A percentile compares a stretch with the other conserved stretches of the same genome.
Evolutionary conservation across 2,113 vertebrate genomes (phyloP).

Genomic region (Tringa solitaria): DNA sequence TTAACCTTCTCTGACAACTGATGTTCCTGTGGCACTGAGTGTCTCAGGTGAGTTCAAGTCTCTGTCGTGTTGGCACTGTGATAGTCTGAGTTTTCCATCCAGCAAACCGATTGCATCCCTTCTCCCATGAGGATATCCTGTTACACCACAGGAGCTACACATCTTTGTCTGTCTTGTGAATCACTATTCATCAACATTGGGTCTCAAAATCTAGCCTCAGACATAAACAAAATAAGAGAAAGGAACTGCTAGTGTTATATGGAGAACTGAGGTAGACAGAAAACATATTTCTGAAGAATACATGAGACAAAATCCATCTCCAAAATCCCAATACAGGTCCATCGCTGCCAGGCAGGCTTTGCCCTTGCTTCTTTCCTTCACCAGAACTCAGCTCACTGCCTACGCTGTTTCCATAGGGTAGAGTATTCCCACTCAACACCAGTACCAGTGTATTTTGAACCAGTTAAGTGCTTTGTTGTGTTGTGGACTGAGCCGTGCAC

Average conservation of each 20-base stretch:
- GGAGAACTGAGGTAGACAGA: neutral
- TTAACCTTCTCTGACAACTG: neutral
- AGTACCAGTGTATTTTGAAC: too few relatives aligned
- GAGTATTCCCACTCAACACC: neutral
- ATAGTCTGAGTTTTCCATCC: neutral
- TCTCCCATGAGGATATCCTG: neutral
- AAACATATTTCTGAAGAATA: neutral
- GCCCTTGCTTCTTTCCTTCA: neutral
- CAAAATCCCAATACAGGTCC: neutral
- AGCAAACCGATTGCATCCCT: neutral
- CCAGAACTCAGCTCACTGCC: neutral
- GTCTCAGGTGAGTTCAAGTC: neutral
- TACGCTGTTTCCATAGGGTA: fast-evolving
- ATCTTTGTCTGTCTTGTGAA: neutral
- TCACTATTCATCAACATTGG: neutral
- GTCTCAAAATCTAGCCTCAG: neutral
- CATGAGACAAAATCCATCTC: neutral
- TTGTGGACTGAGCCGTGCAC: neutral
- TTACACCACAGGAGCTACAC: neutral
- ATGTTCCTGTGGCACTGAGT: neutral
- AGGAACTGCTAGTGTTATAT: neutral
- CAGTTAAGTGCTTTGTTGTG: neutral
- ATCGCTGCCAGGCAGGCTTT: neutral
- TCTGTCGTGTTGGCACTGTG: neutral
- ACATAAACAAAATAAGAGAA: neutral